Conservation (phyloP, 2,113 vertebrate species). For the Calidris pygmaea region DNA sequence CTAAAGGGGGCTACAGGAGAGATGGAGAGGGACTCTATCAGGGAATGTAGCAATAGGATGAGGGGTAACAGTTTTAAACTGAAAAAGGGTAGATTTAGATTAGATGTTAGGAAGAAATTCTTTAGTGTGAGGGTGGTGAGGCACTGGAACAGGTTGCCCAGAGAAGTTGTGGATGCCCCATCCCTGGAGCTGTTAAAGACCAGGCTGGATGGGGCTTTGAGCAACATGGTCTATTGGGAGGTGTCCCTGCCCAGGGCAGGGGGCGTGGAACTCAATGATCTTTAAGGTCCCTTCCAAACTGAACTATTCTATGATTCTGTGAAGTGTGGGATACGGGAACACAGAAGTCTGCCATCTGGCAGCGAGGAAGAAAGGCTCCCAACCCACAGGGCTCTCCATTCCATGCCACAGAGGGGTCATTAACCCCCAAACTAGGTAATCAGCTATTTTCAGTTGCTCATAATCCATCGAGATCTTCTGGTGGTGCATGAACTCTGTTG, state of each 20-base stretch:
- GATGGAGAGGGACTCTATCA: too few species aligned
- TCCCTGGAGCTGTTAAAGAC: too few species aligned
- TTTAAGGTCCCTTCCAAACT: neutral
- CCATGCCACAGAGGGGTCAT: accelerated
- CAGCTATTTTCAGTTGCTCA: neutral
- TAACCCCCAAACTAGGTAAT: neutral
- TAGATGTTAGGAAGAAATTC: too few species aligned
- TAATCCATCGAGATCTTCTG: neutral
- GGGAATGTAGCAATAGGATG: too few species aligned
- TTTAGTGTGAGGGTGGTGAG: too few species aligned
- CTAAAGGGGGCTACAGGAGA: too few species aligned
- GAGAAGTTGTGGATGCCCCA: too few species aligned
- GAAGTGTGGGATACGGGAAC: neutral
- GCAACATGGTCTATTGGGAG: neutral
- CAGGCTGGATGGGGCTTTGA: too few species aligned
- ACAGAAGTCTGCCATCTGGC: neutral
- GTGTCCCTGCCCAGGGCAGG: neutral
- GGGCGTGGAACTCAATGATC: neutral
- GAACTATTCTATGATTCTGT: neutral
- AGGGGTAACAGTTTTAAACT: too few species aligned
- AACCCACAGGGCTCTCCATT: neutral
- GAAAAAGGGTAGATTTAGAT: too few species aligned
- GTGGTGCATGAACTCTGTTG: accelerated
- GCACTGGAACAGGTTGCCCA: too few species aligned
- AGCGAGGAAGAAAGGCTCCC: neutral